A percentile compares a stretch with the other conserved stretches of the same genome.
These are phyloP conservation scores for Sceliomorpha sp. DNA, from an alignment of 2,888 invertebrate genomes.

Conservation along the genomic window DNA sequence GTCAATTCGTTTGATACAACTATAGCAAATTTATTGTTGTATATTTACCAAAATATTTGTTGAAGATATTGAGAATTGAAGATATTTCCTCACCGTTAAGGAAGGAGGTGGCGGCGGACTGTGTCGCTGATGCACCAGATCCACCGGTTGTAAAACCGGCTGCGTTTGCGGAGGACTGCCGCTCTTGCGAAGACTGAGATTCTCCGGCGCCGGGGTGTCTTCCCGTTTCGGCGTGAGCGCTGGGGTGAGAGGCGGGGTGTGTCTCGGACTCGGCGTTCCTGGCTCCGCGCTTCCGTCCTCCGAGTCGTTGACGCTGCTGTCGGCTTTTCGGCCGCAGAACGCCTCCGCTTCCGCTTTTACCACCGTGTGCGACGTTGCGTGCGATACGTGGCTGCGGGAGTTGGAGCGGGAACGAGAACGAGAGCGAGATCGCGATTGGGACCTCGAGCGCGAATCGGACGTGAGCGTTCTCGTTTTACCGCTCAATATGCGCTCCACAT, in stretches of 20 bases:
- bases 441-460: slow-evolving; percentile 46
- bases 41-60: not conserved
- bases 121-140: slow-evolving; percentile 73
- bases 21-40: not conserved
- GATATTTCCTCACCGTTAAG: slow-evolving; percentile 68
- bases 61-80: not conserved
- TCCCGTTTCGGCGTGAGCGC: slow-evolving; percentile 72
- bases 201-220: slow-evolving; percentile 86
- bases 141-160: slow-evolving; percentile 68
- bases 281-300: slow-evolving; percentile 75
- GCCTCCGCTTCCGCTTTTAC: slow-evolving; percentile 59
- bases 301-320: slow-evolving; percentile 72
- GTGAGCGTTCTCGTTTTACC: slow-evolving; percentile 51
- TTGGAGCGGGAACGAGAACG: slow-evolving; percentile 59
- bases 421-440: slow-evolving; percentile 57
- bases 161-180: slow-evolving; percentile 76
- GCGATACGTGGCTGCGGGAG: slow-evolving; percentile 44
- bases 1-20: not conserved
- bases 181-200: slow-evolving; percentile 89
- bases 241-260: slow-evolving; percentile 73
- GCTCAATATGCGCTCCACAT: slow-evolving; percentile 59
- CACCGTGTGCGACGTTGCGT: slow-evolving; percentile 26
- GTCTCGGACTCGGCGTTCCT: slow-evolving; percentile 72
- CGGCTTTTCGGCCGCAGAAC: slow-evolving; percentile 62
- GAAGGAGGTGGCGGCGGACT: slow-evolving; percentile 72